phyloP scores from a whole-genome alignment of 2,797 vertebrate genomes.

The Halcyon smyrnensis region DNA sequence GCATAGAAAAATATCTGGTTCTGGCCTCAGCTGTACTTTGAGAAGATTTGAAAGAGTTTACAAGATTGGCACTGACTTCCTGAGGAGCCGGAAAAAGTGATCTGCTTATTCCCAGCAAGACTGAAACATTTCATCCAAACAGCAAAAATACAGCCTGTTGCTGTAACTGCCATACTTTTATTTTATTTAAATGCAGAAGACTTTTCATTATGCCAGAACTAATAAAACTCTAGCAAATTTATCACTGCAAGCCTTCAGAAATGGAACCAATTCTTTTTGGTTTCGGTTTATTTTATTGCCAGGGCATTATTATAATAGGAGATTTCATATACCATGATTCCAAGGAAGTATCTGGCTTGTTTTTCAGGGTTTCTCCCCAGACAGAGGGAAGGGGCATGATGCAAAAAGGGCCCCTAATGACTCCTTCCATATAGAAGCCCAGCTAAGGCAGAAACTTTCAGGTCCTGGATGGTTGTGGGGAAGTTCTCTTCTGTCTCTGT shows the following conservation, averaged over 20 bases:
- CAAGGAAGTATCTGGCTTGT: neutral
- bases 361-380: constrained; percentile 5
- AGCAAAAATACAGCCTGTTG: constrained; percentile 38
- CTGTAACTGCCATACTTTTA: constrained; percentile 15
- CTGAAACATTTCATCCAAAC: neutral
- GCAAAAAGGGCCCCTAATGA: neutral
- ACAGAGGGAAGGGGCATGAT: neutral
- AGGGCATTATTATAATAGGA: neutral
- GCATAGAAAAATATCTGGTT: neutral
- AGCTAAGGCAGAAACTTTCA: neutral
- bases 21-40: neutral
- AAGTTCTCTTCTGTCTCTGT: neutral
- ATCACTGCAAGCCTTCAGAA: neutral
- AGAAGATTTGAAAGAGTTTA: constrained; percentile 32
- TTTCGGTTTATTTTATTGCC: neutral
- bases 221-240: constrained; percentile 25
- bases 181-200: constrained; percentile 44
- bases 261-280: neutral
- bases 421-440: neutral
- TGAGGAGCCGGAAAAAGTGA: constrained; percentile 22
- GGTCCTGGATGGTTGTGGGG: neutral
- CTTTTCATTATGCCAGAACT: constrained; percentile 35
- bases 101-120: constrained; percentile 54
- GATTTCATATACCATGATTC: neutral
- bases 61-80: constrained; percentile 33